These are phyloP conservation scores for Artemia sp. DNA, from an alignment of 2,888 invertebrate genomes.

Conservation along the genomic window DNA sequence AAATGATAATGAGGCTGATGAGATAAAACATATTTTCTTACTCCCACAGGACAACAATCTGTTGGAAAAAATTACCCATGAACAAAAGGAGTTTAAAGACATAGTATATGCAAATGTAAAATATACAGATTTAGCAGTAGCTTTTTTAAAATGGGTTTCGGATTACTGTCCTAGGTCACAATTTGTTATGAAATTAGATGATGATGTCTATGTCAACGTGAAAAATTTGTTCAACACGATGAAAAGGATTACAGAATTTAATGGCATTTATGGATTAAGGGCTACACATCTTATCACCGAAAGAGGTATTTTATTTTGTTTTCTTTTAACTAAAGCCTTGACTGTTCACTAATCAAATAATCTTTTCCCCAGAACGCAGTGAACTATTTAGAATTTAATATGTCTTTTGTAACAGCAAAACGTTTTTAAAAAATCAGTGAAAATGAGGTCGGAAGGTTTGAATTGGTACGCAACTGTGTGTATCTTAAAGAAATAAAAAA, in stretches of 20 bases:
- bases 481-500: too few species aligned
- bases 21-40: background rate
- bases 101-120: background rate
- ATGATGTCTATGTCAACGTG: background rate
- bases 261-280: background rate
- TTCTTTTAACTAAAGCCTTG: background rate
- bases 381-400: too few species aligned
- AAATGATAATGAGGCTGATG: background rate
- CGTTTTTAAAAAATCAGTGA: too few species aligned
- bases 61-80: background rate
- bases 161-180: constrained; percentile 7
- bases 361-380: too few species aligned
- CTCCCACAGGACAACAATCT: background rate
- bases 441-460: too few species aligned
- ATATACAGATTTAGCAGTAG: background rate
- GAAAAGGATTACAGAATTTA: background rate
- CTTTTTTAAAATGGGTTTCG: background rate
- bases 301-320: background rate
- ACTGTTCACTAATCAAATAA: too few species aligned
- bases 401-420: too few species aligned
- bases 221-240: background rate
- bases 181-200: background rate
- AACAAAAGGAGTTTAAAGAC: background rate
- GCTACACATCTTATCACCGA: constrained; percentile 11
- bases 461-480: too few species aligned